phyloP scores from a whole-genome alignment of 2,888 invertebrate genomes.

The Schizotus pectinicornis region DNA sequence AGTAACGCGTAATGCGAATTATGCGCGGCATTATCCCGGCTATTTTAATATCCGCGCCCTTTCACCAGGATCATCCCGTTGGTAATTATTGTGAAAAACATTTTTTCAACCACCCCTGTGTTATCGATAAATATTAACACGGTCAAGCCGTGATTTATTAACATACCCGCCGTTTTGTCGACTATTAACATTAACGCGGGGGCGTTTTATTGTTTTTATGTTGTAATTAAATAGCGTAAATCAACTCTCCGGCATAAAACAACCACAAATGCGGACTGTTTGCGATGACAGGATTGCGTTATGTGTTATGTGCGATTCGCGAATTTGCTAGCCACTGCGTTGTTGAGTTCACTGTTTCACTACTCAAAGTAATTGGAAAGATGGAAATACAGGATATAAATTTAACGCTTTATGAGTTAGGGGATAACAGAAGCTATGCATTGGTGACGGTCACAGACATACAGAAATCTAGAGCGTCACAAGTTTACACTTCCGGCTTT shows the following conservation, averaged over 20 bases:
- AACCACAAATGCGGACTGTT: not conserved
- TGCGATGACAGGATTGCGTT: constrained; percentile 7
- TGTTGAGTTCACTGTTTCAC: constrained; percentile 9
- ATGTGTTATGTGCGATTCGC: constrained; percentile 5
- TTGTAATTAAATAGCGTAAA: constrained; percentile 10
- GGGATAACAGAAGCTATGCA: constrained; percentile 5
- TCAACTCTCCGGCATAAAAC: constrained; percentile 7
- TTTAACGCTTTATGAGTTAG: constrained; percentile 13
- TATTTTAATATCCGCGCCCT: too few relatives aligned
- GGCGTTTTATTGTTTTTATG: not conserved
- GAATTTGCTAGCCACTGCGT: constrained; percentile 2
- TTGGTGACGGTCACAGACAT: constrained; percentile 2
- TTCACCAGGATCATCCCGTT: too few relatives aligned
- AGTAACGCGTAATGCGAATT: constrained; percentile 4
- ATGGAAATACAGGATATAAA: constrained; percentile 14
- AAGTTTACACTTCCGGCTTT: too few relatives aligned
- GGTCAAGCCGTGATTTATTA: too few relatives aligned
- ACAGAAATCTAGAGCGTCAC: not conserved
- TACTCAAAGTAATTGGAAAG: constrained; percentile 15
- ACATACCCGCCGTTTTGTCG: not conserved
- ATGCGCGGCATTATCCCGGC: not conserved
- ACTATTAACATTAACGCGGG: not conserved
- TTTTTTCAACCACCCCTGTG: too few relatives aligned
- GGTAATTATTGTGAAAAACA: too few relatives aligned
- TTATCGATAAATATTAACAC: too few relatives aligned